A percentile compares a stretch with the other conserved stretches of the same genome.
These are phyloP conservation scores for Trichechus manatus DNA, from an alignment of 2,113 vertebrate genomes.

Conservation along the genomic window DNA sequence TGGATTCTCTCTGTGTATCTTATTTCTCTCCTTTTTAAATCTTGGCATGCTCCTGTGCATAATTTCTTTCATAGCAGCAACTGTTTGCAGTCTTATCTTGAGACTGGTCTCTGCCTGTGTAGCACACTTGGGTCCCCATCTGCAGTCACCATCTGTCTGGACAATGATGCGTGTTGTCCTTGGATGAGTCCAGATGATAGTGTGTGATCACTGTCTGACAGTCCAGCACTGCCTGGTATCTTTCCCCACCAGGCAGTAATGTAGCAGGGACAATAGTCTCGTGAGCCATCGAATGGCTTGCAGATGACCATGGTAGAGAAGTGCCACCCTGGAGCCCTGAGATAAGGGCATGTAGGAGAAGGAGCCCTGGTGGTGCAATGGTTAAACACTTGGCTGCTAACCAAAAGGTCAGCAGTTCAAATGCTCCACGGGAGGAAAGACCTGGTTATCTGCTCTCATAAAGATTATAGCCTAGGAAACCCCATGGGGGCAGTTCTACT, in stretches of 20 bases:
- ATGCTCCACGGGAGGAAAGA: background rate
- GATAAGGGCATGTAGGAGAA: background rate
- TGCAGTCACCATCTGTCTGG: background rate
- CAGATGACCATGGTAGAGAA: background rate
- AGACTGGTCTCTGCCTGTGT: background rate
- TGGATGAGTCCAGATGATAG: background rate
- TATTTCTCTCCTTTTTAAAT: background rate
- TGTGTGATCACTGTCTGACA: background rate
- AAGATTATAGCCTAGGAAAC: background rate
- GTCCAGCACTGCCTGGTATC: fast-evolving
- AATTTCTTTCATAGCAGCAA: background rate
- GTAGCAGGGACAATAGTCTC: background rate
- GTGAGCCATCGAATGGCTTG: background rate
- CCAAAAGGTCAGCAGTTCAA: no score
- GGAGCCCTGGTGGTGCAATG: no score
- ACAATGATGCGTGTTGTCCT: background rate
- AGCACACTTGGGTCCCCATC: background rate
- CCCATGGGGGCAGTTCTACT: background rate
- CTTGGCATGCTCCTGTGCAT: background rate
- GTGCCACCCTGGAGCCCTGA: background rate
- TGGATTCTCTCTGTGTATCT: background rate
- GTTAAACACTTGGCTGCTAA: background rate
- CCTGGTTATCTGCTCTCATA: background rate
- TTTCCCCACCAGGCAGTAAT: background rate
- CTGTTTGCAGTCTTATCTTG: background rate